Conservation (phyloP, 2,797 vertebrate species). For the Lemur catta region DNA sequence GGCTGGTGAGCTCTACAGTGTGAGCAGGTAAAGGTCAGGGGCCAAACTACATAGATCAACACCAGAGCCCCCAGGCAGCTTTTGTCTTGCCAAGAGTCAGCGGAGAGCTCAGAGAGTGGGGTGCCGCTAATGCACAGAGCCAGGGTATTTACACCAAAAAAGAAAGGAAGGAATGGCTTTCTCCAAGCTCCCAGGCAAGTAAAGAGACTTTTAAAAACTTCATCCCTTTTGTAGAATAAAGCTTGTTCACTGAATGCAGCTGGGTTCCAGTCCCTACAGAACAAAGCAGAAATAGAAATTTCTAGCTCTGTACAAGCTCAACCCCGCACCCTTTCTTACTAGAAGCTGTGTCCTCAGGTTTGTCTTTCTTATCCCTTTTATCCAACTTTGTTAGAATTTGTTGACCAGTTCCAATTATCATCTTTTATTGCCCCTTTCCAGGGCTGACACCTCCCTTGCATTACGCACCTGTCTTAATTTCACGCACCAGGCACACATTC, state of each 20-base stretch:
- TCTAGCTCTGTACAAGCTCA: not conserved
- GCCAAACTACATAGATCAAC: too few relatives aligned
- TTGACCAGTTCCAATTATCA: not conserved
- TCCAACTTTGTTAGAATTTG: not conserved
- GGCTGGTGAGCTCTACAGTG: not conserved
- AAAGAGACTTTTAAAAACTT: not conserved
- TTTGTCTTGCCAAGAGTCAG: not conserved
- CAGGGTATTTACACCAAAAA: not conserved
- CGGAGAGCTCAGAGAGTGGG: not conserved
- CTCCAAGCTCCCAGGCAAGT: not conserved
- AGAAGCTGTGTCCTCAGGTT: not conserved
- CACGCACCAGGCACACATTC: not conserved
- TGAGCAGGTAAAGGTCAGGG: not conserved
- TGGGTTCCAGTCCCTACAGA: not conserved
- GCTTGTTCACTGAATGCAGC: not conserved
- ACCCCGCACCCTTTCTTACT: not conserved
- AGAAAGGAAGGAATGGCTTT: not conserved
- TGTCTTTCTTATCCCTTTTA: not conserved
- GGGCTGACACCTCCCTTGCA: not conserved
- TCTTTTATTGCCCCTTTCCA: not conserved
- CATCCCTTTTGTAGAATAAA: not conserved
- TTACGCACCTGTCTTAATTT: not conserved
- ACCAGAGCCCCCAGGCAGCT: not conserved
- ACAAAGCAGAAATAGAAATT: not conserved
- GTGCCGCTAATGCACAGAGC: not conserved